Conservation (phyloP, 2,113 vertebrate genomes). For the Sinocyclocheilus rhinocerous region DNA sequence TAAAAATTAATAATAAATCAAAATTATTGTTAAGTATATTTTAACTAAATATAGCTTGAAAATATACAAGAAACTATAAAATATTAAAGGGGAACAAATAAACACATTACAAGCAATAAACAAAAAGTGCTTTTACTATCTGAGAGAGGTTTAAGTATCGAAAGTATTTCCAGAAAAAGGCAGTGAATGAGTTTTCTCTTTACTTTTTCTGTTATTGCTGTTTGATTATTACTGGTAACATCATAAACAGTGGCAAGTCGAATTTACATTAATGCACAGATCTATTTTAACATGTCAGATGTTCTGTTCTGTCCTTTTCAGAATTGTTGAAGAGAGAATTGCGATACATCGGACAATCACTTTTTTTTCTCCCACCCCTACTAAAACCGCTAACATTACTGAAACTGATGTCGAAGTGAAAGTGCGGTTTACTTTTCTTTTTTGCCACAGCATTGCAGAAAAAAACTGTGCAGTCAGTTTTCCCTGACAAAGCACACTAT, state of each 20-base stretch:
- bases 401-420: background rate
- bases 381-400: background rate
- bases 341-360: no score
- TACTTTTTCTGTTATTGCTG: no score
- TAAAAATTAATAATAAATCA: no score
- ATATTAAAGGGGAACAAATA: no score
- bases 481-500: slow-evolving; percentile 2
- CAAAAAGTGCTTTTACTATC: no score
- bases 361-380: background rate
- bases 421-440: background rate
- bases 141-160: no score
- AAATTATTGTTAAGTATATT: no score
- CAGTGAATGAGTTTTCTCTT: no score
- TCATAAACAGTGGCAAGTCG: background rate
- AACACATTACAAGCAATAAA: no score
- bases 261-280: background rate
- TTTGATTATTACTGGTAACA: background rate
- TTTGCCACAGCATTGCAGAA: background rate
- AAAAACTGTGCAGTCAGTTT: slow-evolving; percentile 9
- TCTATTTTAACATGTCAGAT: background rate
- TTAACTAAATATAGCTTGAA: no score
- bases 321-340: background rate
- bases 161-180: no score
- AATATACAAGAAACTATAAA: no score
- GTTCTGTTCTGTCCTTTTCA: background rate